phyloP scores from a whole-genome alignment of 2,888 invertebrate genomes.

The Yponomeuta malinellus region DNA sequence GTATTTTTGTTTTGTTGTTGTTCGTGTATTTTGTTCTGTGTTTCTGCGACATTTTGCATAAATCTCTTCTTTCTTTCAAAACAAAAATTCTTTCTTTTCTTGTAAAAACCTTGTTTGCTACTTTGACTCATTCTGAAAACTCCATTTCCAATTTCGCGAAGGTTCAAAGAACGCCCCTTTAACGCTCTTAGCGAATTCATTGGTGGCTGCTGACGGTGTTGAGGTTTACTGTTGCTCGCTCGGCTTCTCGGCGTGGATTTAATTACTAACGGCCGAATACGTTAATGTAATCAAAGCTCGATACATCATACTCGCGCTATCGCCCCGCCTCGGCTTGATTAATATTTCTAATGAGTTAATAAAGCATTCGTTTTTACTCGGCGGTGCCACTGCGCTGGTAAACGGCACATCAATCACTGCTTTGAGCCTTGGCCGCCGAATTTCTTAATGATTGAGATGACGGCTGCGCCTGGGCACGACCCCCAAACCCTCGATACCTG shows the following conservation, averaged over 20 bases:
- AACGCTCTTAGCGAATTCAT: too few species aligned
- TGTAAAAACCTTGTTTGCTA: too few species aligned
- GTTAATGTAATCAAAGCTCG: constrained; percentile 75
- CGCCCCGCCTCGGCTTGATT: constrained; percentile 71
- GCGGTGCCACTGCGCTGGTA: constrained; percentile 67
- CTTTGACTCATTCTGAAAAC: too few species aligned
- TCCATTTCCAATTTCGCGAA: too few species aligned
- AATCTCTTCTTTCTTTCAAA: too few species aligned
- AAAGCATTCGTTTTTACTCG: constrained; percentile 67
- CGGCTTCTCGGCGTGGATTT: constrained; percentile 64
- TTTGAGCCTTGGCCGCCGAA: constrained; percentile 65
- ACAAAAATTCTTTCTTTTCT: too few species aligned
- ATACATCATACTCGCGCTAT: constrained; percentile 72
- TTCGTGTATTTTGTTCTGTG: too few species aligned
- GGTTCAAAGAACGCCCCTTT: too few species aligned
- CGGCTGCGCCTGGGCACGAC: constrained; percentile 24
- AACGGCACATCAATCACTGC: constrained; percentile 73
- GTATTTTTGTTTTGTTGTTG: too few species aligned
- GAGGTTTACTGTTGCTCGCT: not conserved
- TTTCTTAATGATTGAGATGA: constrained; percentile 71
- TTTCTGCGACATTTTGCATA: too few species aligned
- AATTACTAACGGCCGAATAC: constrained; percentile 60
- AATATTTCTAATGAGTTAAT: constrained; percentile 76
- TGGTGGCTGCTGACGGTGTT: too few species aligned
- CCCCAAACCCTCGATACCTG: constrained; percentile 22